These are phyloP conservation scores for Virgularia gustaviana DNA, from an alignment of 92 coral and sea anemone species.

Conservation along the genomic window DNA sequence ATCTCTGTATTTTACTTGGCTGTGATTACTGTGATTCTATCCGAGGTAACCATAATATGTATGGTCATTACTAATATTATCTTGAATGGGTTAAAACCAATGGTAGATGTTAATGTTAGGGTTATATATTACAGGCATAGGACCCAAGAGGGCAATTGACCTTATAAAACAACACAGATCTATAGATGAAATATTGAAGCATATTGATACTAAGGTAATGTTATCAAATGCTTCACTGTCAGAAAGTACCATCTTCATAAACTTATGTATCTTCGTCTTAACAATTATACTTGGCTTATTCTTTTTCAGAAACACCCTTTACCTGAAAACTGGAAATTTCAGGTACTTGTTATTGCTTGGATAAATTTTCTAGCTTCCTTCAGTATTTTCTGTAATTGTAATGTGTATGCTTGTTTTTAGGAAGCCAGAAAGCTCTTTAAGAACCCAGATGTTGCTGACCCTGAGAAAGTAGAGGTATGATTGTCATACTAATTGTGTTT, in stretches of 20 bases:
- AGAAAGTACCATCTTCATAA: neutral
- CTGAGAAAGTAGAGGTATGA: conserved; percentile 71
- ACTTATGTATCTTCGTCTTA: neutral
- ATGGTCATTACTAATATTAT: too few species aligned
- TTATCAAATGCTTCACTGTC: neutral
- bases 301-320: conserved; percentile 71
- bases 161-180: conserved; percentile 73
- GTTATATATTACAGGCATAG: conserved; percentile 68
- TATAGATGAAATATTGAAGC: conserved; percentile 77
- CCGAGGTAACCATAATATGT: too few species aligned
- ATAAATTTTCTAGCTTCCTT: neutral
- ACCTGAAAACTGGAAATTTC: conserved; percentile 92
- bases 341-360: conserved; percentile 48
- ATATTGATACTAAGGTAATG: conserved; percentile 74
- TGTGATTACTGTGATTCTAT: conserved; percentile 98
- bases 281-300: neutral
- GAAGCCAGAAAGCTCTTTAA: conserved; percentile 92
- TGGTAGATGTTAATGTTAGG: too few species aligned
- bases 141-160: conserved; percentile 95
- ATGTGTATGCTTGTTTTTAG: too few species aligned
- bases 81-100: neutral
- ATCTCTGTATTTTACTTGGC: conserved; percentile 88
- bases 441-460: conserved; percentile 70
- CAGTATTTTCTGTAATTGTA: neutral
- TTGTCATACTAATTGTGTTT: neutral